Base-by-base conservation (phyloP, 2,888 invertebrate species). In the Xylota segnis region DNA sequence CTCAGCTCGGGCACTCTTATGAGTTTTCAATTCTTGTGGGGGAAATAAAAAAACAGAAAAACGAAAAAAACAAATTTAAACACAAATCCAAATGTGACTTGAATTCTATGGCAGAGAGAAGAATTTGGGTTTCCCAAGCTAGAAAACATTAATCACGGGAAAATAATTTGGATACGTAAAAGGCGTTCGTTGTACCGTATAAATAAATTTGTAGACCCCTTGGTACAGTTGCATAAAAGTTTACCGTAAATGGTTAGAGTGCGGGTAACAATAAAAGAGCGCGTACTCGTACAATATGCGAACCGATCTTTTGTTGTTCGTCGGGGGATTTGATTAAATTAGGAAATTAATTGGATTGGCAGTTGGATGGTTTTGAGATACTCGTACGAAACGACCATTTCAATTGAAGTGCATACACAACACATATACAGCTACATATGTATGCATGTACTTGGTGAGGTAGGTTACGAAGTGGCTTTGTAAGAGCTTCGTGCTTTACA, bases 91-190 rank as follows among this genome's bases (percentile, higher is more conserved):
- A 54, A 72, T 63, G 78, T 70, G 78, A 74, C 56, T 68, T 27
- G 83, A 63, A 74, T 75, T 79, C 23, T 68, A 18, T 65, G 32
- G 32, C 37, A 6, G 6, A 14, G 23, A 52, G 3, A 29, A 52
- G 61, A 75, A 58, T 75, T 84, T 70, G 75, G 83, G 16, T 78
- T 83, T 78, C 68, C 78, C 83, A 78, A 47, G 56, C 29, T 14
- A 5, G 74, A 56, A 66, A 43, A 47, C 66, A 83, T 70, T 78
- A 74, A 78, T 78, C 78, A 74, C 65, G 18, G 77, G 29, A 54
- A 66, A 77, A 74, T 58, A 63, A 78, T 56, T 71, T 83, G 45
- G 45, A 10, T 72, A 59, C 72, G 52, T 50, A 58, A 50, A 66
- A 66, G 59, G 54, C 47, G 14, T 37, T 59, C 16, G 59, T 14